Conservation (phyloP, 2,113 vertebrate species). For the Tylochromis polylepis region DNA sequence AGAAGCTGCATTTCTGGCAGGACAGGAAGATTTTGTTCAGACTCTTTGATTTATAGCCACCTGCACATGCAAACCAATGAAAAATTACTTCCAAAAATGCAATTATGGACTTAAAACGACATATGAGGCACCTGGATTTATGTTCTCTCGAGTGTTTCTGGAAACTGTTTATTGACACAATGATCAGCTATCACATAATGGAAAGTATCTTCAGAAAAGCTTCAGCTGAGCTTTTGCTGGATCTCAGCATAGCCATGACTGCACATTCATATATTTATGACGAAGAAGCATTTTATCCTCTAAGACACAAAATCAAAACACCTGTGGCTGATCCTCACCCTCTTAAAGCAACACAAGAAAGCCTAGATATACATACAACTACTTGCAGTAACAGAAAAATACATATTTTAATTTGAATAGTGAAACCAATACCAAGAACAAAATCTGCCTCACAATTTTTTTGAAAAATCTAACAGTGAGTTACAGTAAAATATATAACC, state of each 20-base stretch:
- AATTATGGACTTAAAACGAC: background rate
- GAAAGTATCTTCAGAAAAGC: background rate
- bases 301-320: background rate
- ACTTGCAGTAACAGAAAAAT: background rate
- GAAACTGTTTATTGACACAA: background rate
- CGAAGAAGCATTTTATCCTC: background rate
- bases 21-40: background rate
- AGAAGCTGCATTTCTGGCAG: background rate
- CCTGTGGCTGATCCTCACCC: background rate
- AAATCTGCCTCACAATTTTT: background rate
- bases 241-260: background rate
- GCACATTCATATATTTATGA: background rate
- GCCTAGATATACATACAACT: background rate
- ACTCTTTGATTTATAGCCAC: background rate
- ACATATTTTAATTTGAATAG: background rate
- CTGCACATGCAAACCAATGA: background rate
- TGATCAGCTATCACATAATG: background rate
- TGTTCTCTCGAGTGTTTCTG: background rate
- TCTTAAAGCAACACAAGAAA: background rate
- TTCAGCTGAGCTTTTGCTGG: background rate
- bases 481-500: background rate
- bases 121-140: background rate
- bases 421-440: background rate
- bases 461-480: background rate
- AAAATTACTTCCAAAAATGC: slow-evolving; percentile 2